Base-by-base conservation (phyloP, 2,113 vertebrate genomes). In the Larimichthys crocea region DNA sequence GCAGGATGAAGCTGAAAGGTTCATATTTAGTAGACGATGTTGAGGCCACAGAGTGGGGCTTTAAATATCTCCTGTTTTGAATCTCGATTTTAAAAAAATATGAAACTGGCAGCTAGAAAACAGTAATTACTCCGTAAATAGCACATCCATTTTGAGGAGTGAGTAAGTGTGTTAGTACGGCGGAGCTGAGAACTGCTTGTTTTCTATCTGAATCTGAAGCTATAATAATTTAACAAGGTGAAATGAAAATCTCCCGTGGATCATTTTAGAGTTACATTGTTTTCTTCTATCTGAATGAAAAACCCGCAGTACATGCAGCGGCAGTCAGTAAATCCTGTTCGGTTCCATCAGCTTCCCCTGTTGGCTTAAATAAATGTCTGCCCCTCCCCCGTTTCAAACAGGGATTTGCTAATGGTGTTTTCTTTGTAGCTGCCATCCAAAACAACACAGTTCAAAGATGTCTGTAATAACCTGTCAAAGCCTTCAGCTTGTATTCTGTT, bases 381-480 rank as follows among this genome's bases (percentile, higher is more conserved):
- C 29, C 65, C 31, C 22, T 68, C 35, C 46, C 46, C 53, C 17
- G 20, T 80, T 81, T 83, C 53, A 68, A 57, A 64, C 29, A 42
- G 24, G 24, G 56, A 75, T 85, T 68, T 73, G 26, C 61, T 82
- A 70, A 83, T 75, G 63, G 53, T 29, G 31, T 65, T 49, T 82
- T 84, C 52, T 79, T 46, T 74, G 62, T 16, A 68, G 86, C 69
- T 59, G 61, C 69, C 71, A 50, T 55, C 80, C 49, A 55, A 79
- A 80, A 80, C 44, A 77, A 80, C 77, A 76, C 49, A 78, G 64
- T 80, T 88, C 76, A 86, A 59, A 86, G 72, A 83, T 63, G 59
- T 55, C 70, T 72, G 81, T 81, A 83, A 85, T 80, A 60, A 79
- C 80, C 72, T 74, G 83, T 84, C 85, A 79, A 67, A 88, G 48